Conservation (phyloP, 2,797 vertebrate species). For the Hyperoplus immaculatus region DNA sequence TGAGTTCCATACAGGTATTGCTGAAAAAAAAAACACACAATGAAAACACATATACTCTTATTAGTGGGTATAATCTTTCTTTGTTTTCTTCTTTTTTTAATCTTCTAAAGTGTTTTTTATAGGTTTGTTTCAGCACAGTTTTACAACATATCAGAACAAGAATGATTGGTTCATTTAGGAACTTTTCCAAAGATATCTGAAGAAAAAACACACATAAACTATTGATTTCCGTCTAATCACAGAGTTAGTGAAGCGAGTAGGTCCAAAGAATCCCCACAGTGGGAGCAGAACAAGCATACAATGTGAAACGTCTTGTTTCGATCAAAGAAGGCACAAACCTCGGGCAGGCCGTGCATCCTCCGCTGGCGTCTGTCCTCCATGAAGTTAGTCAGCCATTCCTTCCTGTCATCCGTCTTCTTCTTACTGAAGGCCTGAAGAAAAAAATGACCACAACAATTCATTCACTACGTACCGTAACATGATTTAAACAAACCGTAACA, state of each 20-base stretch:
- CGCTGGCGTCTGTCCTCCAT: slow-evolving; percentile 98
- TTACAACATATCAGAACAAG: neutral
- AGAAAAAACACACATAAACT: neutral
- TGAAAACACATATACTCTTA: neutral
- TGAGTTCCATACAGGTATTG: slow-evolving; percentile 97
- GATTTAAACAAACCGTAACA: no score
- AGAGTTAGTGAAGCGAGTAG: neutral
- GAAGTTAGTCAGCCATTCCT: slow-evolving; percentile 99
- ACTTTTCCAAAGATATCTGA: neutral
- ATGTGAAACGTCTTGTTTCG: neutral
- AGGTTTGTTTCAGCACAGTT: neutral
- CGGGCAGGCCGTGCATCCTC: slow-evolving; percentile 95
- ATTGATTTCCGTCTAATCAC: neutral
- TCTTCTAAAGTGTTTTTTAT: neutral
- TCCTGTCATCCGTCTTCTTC: slow-evolving; percentile 98
- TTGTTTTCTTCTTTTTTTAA: no score
- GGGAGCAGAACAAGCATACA: neutral
- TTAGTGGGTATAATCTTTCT: neutral
- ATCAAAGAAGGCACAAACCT: slow-evolving; percentile 84
- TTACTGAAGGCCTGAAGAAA: slow-evolving; percentile 95
- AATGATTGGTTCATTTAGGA: neutral
- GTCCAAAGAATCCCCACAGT: neutral
- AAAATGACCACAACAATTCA: neutral
- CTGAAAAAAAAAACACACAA: slow-evolving; percentile 75
- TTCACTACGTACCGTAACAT: no score